Evolutionary conservation across 53 echinoderm and acorn worm genomes (phyloP).

Genomic region (Echinarachnius parma): DNA sequence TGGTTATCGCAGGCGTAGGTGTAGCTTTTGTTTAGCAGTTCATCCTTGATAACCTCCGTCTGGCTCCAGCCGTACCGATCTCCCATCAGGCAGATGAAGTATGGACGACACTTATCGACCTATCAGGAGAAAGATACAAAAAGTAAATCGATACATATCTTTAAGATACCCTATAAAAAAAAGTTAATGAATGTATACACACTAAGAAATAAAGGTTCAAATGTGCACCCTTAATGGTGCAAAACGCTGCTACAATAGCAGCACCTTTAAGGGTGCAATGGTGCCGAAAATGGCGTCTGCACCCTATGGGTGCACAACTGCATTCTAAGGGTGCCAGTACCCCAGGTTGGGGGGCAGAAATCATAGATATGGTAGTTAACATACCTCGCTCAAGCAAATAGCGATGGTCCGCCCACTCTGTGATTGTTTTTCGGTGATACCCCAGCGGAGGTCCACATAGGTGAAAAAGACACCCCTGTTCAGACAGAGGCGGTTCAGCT

Average conservation of each 20-base stretch:
- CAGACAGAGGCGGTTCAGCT: constrained; percentile 70
- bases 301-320: too few species aligned
- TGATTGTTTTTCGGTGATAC: constrained; percentile 67
- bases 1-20: constrained; percentile 55
- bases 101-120: constrained; percentile 65
- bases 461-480: constrained; percentile 78
- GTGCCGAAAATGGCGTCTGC: too few species aligned
- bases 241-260: too few species aligned
- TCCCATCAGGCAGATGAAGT: constrained; percentile 74
- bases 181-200: too few species aligned
- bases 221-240: too few species aligned
- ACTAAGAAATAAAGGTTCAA: too few species aligned
- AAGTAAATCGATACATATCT: too few species aligned
- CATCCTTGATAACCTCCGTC: constrained; percentile 44
- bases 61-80: constrained; percentile 82
- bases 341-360: too few species aligned
- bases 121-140: neutral
- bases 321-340: too few species aligned
- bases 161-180: too few species aligned
- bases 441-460: constrained; percentile 80
- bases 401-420: constrained; percentile 60
- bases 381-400: constrained; percentile 76
- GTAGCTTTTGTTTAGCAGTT: constrained; percentile 63
- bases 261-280: too few species aligned
- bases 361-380: neutral